These are phyloP conservation scores for Chlorops oryzae DNA, from an alignment of 1,140 invertebrate genomes.

Conservation along the genomic window DNA sequence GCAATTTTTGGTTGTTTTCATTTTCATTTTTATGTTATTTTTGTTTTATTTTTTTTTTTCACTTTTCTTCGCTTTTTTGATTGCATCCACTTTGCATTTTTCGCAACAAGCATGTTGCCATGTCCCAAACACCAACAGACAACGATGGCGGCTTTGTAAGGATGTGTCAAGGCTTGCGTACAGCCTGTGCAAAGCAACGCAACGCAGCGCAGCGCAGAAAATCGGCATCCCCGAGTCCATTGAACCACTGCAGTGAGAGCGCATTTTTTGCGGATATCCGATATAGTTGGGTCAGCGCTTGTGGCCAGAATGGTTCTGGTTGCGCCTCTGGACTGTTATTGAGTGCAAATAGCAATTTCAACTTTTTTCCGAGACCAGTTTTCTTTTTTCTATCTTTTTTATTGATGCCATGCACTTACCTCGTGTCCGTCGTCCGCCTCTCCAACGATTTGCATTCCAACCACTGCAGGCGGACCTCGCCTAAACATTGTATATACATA, in stretches of 20 bases:
- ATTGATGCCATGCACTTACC: not conserved
- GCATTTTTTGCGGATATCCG: slow-evolving; percentile 46
- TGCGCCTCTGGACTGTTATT: slow-evolving; percentile 35
- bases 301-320: slow-evolving; percentile 48
- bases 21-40: too few relatives aligned
- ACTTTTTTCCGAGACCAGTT: slow-evolving; percentile 31
- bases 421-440: not conserved
- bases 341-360: slow-evolving; percentile 49
- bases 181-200: too few relatives aligned
- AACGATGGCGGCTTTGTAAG: not conserved
- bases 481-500: slow-evolving; percentile 1
- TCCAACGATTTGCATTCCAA: not conserved
- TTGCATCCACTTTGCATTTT: slow-evolving; percentile 9
- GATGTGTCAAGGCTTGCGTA: not conserved
- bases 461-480: not conserved
- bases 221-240: not conserved
- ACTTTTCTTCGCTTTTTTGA: slow-evolving; percentile 9
- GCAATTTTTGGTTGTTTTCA: too few relatives aligned
- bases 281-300: slow-evolving; percentile 48
- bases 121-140: not conserved
- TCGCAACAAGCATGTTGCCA: not conserved
- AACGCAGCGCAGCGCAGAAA: too few relatives aligned
- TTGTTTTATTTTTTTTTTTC: too few relatives aligned
- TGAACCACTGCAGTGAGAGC: not conserved
- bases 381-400: slow-evolving; percentile 16